A percentile compares a stretch with the other conserved stretches of the same genome.
phyloP scores from a whole-genome alignment of 2,113 vertebrate genomes.

The Mastomys natalensis region DNA sequence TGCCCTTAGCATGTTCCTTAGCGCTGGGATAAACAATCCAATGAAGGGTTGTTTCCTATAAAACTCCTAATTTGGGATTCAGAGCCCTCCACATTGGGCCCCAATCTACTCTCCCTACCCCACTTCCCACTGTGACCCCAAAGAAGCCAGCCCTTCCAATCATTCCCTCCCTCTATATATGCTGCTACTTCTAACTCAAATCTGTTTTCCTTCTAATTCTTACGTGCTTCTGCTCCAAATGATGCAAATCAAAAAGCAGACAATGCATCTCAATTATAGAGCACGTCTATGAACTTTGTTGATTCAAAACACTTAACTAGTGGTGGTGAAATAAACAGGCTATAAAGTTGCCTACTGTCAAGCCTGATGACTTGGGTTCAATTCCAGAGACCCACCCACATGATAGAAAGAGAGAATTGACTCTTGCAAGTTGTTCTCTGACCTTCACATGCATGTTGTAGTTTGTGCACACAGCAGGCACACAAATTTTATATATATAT shows the following conservation, averaged over 20 bases:
- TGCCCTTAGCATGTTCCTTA: neutral
- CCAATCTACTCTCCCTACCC: neutral
- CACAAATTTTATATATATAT: no score
- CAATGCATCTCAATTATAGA: neutral
- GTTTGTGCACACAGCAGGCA: neutral
- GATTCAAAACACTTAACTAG: neutral
- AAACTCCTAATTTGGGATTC: neutral
- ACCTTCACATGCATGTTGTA: neutral
- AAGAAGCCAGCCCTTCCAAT: neutral
- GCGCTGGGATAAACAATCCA: neutral
- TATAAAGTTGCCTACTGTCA: neutral
- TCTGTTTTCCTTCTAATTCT: neutral
- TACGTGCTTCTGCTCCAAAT: neutral
- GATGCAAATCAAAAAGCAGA: slow-evolving; percentile 7
- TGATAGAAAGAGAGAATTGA: neutral
- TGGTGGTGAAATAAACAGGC: neutral
- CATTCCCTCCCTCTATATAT: neutral
- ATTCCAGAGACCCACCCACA: no score
- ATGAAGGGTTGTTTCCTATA: neutral
- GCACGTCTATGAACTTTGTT: neutral
- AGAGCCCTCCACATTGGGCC: neutral
- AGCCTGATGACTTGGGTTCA: neutral
- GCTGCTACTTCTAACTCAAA: neutral
- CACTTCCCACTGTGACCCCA: neutral
- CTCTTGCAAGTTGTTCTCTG: neutral